Evolutionary conservation across 2,888 invertebrate species (phyloP).

Genomic region (Synergus umbraculus): DNA sequence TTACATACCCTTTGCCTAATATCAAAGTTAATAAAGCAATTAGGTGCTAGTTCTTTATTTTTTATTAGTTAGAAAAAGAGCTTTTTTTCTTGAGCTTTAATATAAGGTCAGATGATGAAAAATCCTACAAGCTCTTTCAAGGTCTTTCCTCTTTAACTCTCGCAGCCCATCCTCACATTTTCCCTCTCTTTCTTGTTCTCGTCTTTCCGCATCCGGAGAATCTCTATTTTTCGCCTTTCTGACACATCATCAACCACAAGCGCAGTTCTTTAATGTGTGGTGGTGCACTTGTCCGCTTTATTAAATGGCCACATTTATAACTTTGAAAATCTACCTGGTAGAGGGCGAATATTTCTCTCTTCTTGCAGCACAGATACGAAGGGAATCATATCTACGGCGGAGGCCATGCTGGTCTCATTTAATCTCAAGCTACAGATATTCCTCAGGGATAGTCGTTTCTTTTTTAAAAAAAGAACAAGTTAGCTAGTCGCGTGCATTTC

Average conservation of each 20-base stretch:
- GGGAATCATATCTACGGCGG: neutral
- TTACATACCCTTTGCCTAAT: too few relatives aligned
- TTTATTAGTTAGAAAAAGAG: neutral
- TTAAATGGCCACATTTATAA: slow-evolving; percentile 61
- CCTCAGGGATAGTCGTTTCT: neutral
- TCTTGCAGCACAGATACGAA: slow-evolving; percentile 7
- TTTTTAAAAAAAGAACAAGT: neutral
- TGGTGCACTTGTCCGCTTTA: slow-evolving; percentile 49
- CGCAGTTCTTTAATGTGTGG: slow-evolving; percentile 32
- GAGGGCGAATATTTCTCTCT: slow-evolving; percentile 22
- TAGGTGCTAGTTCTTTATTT: too few relatives aligned
- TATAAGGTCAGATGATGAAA: slow-evolving; percentile 56
- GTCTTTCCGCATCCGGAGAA: slow-evolving; percentile 31
- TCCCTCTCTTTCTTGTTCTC: neutral
- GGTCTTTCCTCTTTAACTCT: neutral
- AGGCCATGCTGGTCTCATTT: slow-evolving; percentile 23
- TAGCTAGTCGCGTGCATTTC: slow-evolving; percentile 3
- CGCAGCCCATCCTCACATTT: slow-evolving; percentile 3
- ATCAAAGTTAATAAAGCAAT: too few relatives aligned
- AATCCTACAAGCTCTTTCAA: slow-evolving; percentile 43
- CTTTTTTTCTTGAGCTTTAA: slow-evolving; percentile 42
- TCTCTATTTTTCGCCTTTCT: slow-evolving; percentile 1
- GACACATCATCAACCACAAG: slow-evolving; percentile 17
- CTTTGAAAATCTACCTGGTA: slow-evolving; percentile 48
- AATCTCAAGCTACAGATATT: slow-evolving; percentile 15